Evolutionary conservation across 35 echinoderm and acorn worm species (phyloP), one percentile per base, ranked within the genome.

Genomic region (Heliocidaris erythrogramma): DNA sequence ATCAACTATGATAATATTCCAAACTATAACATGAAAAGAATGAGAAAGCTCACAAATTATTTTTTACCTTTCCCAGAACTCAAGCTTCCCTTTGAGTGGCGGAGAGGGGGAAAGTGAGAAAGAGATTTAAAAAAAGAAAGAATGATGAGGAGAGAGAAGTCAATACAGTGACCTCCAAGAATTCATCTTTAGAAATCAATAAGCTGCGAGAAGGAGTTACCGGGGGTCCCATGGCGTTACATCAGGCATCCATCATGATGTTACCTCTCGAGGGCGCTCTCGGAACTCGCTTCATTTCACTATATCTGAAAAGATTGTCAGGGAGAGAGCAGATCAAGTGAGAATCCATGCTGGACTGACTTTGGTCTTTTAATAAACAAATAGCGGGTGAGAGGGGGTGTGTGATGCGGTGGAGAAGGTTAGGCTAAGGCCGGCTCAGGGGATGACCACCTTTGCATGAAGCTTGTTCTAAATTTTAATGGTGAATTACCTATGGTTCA

Each of bases 111-210:
- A n/a, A n/a, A 42, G 35, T 42, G 35, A 42, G 35, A 42, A 3
- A 42, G 35, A 42, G 35, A 3, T n/a, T n/a, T 42, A 42, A 42
- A 42, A 42, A 42, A 42, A 42, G 3, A 42, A 42, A 42, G 35
- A 42, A 42, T 42, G 3, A n/a, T n/a, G 21, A 78, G 65, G 21
- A 78, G 8, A 78, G 65, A 78, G 13, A 78, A 78, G 65, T 78
- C 65, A 78, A 78, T 78, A 78, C 21, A 78, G 65, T 78, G 65
- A 78, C 65, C 65, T 78, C 65, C 18, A 78, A 24, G 27, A 27
- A 78, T 78, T 78, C 65, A 78, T 78, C 65, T 78, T 78, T 78
- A 78, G 65, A 78, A 78, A 78, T 78, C 65, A 78, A 78, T 78
- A 78, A 78, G 21, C 65, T 78, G 65, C 18, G 27, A 21, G 65